These are phyloP conservation scores for Hormaphis cornu DNA, from an alignment of 1,140 invertebrate genomes.

Conservation along the genomic window DNA sequence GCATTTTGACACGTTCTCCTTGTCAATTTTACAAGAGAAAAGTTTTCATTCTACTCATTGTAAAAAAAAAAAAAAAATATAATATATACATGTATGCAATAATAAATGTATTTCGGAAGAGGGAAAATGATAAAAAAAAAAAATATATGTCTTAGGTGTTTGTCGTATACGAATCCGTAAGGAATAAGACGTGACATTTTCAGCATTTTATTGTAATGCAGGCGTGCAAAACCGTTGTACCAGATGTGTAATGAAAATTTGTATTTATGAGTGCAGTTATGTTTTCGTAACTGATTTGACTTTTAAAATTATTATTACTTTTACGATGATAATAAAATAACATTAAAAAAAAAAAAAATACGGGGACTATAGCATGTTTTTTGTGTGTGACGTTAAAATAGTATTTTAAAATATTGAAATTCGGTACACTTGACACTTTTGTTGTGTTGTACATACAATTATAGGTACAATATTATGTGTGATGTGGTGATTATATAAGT, in stretches of 20 bases:
- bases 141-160: not conserved
- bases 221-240: not conserved
- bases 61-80: too few relatives aligned
- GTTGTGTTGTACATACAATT: too few relatives aligned
- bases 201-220: not conserved
- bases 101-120: not conserved
- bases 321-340: too few relatives aligned
- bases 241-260: not conserved
- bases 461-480: too few relatives aligned
- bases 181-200: not conserved
- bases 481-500: too few relatives aligned
- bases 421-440: too few relatives aligned
- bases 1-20: not conserved
- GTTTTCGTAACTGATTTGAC: too few relatives aligned
- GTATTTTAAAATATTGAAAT: too few relatives aligned
- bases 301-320: too few relatives aligned
- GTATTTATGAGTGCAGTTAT: not conserved
- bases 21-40: not conserved
- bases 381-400: too few relatives aligned
- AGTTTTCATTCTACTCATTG: not conserved
- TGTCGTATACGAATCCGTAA: not conserved
- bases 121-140: constrained; percentile 14
- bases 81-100: not conserved
- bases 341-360: too few relatives aligned
- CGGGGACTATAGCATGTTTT: too few relatives aligned